Conservation (phyloP, 2,888 invertebrate genomes). For the Leptinotarsa rubiginosa region DNA sequence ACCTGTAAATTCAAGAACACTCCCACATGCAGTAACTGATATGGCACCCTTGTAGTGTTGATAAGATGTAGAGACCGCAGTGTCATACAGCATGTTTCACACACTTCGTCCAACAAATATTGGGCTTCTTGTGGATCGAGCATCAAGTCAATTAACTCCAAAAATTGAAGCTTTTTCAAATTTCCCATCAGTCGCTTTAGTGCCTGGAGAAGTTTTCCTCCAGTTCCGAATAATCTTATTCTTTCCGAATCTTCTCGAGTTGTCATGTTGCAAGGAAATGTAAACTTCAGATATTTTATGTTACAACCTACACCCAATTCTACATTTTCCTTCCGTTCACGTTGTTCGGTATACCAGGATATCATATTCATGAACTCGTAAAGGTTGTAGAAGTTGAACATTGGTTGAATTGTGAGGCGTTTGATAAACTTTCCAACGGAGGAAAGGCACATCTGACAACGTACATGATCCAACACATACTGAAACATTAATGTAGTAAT, state of each 20-base stretch:
- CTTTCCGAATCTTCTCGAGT: conserved; percentile 73
- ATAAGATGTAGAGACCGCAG: conserved; percentile 76
- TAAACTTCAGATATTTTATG: conserved; percentile 74
- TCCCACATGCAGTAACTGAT: conserved; percentile 79
- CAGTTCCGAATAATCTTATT: conserved; percentile 78
- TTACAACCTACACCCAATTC: conserved; percentile 69
- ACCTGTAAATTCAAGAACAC: conserved; percentile 80
- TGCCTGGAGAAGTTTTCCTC: conserved; percentile 65
- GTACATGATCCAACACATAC: conserved; percentile 79
- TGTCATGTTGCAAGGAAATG: conserved; percentile 82
- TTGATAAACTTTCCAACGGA: conserved; percentile 76
- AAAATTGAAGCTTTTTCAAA: conserved; percentile 71
- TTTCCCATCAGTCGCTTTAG: conserved; percentile 77
- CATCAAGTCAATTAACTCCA: conserved; percentile 81
- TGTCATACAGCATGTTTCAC: conserved; percentile 73
- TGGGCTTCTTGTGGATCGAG: conserved; percentile 78
- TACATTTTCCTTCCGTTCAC: conserved; percentile 56
- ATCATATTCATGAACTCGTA: conserved; percentile 87
- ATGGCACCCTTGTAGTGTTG: conserved; percentile 78
- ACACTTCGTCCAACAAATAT: conserved; percentile 79
- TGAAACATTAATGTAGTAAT: conserved; percentile 60
- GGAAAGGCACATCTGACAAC: conserved; percentile 78
- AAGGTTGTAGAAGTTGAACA: conserved; percentile 83
- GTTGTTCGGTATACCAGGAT: conserved; percentile 78
- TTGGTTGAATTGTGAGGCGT: conserved; percentile 77